These are phyloP conservation scores for Diglossa cyanea DNA, from an alignment of 2,797 vertebrate species.

Conservation along the genomic window DNA sequence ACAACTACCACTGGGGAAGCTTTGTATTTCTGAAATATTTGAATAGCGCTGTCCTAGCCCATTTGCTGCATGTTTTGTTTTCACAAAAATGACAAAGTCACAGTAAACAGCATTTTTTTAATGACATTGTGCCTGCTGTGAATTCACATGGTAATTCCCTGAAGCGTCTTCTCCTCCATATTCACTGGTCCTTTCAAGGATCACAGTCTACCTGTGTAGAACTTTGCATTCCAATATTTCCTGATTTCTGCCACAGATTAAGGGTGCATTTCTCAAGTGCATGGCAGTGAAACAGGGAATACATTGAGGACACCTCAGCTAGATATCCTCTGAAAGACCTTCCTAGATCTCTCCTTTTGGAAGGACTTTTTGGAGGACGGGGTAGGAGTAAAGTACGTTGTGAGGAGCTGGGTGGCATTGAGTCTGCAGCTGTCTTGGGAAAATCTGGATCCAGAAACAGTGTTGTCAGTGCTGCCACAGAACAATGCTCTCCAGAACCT, in stretches of 20 bases:
- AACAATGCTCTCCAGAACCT: not conserved
- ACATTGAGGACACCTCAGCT: not conserved
- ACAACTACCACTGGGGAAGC: not conserved
- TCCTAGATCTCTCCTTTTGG: not conserved
- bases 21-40: constrained; percentile 11
- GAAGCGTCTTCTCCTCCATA: constrained; percentile 51
- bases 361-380: not conserved
- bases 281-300: not conserved
- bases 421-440: not conserved
- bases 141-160: constrained; percentile 42
- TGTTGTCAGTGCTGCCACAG: not conserved
- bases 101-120: not conserved
- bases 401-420: not conserved
- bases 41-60: not conserved
- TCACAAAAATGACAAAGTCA: constrained; percentile 31
- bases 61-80: constrained; percentile 40
- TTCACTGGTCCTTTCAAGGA: constrained; percentile 4
- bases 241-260: not conserved
- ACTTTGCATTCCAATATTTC: not conserved
- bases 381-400: not conserved
- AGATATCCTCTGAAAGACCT: not conserved
- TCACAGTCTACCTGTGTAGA: not conserved
- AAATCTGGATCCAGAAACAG: not conserved
- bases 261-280: not conserved
- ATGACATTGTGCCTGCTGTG: not conserved